These are phyloP conservation scores for Sphaeridia pumilis DNA, from an alignment of 2,888 invertebrate species.

Conservation along the genomic window DNA sequence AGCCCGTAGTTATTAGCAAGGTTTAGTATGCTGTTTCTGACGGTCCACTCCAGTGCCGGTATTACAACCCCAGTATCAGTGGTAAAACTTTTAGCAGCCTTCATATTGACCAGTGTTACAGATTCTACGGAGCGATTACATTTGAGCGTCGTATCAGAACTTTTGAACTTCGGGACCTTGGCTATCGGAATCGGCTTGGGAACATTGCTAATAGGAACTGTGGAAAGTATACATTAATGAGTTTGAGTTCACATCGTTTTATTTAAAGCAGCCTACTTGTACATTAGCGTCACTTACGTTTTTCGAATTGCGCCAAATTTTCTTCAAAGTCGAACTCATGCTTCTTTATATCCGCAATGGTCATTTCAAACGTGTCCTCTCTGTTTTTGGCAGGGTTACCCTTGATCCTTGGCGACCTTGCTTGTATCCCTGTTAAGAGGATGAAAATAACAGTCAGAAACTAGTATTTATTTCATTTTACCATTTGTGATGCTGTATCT, in stretches of 20 bases:
- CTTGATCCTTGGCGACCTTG: conserved; percentile 10
- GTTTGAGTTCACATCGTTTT: neutral
- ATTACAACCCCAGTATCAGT: conserved; percentile 31
- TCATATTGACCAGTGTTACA: conserved; percentile 15
- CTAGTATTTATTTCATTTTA: too few relatives aligned
- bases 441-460: neutral
- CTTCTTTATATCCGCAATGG: conserved; percentile 25
- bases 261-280: neutral
- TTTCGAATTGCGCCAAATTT: conserved; percentile 32
- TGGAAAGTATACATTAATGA: conserved; percentile 1
- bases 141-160: conserved; percentile 27
- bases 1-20: conserved; percentile 27
- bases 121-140: conserved; percentile 26
- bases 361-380: conserved; percentile 31
- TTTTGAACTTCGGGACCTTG: conserved; percentile 23
- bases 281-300: conserved; percentile 17
- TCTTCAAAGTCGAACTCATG: conserved; percentile 32
- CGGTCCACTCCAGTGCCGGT: conserved; percentile 25
- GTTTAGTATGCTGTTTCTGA: conserved; percentile 26
- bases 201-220: conserved; percentile 22
- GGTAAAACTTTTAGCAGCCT: conserved; percentile 20
- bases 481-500: neutral
- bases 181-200: conserved; percentile 17
- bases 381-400: conserved; percentile 9
- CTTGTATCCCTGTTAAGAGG: conserved; percentile 2